A percentile compares a stretch with the other conserved stretches of the same genome.
Conservation (phyloP, 2,113 vertebrate species). For the Nipponia nippon region DNA sequence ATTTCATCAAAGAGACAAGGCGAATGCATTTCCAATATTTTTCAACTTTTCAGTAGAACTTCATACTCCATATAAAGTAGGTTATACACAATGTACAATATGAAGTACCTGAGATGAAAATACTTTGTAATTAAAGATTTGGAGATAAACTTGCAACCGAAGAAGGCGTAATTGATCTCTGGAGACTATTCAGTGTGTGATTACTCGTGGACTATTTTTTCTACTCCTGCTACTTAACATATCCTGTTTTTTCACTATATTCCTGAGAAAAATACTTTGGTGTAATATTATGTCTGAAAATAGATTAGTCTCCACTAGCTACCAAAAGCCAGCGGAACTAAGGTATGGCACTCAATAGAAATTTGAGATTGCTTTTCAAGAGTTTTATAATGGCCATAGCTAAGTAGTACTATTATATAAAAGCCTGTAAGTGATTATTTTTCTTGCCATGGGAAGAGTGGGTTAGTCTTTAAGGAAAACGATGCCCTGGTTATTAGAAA, state of each 20-base stretch:
- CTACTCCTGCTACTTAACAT: background rate
- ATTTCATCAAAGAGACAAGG: background rate
- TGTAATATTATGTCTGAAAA: background rate
- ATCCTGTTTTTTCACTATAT: background rate
- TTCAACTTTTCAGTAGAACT: background rate
- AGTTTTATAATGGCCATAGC: background rate
- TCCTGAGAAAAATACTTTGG: background rate
- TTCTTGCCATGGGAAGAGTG: background rate
- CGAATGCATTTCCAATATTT: background rate
- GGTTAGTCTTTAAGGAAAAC: background rate
- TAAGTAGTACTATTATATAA: background rate
- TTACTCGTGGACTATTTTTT: background rate
- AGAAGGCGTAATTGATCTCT: background rate
- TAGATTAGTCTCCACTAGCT: background rate
- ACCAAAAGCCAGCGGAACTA: background rate
- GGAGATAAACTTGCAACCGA: background rate
- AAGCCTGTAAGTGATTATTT: background rate
- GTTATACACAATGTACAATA: background rate
- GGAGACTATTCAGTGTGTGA: background rate
- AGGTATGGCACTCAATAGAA: background rate
- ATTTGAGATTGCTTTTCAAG: background rate
- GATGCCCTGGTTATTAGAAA: background rate
- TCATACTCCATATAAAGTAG: background rate
- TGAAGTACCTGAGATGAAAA: background rate
- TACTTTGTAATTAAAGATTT: background rate